A percentile compares a stretch with the other conserved stretches of the same genome.
phyloP scores from a whole-genome alignment of 2,113 vertebrate genomes.

The Glaucomys volans region DNA sequence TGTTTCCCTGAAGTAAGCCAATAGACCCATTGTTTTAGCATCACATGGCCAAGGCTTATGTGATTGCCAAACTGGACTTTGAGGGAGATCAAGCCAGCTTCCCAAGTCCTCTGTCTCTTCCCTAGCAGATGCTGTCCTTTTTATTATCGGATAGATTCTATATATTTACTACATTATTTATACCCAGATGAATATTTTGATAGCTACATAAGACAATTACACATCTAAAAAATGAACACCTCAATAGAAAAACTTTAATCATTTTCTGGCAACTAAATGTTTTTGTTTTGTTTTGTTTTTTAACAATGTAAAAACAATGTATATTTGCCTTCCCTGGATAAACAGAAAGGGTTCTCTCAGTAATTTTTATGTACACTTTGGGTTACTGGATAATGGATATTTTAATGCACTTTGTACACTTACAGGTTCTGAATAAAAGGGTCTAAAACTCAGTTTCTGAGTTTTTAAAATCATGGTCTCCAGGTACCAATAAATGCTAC shows the following conservation, averaged over 20 bases:
- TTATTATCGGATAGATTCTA: conserved; percentile 80
- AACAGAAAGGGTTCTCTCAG: conserved; percentile 75
- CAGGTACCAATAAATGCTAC: conserved; percentile 81
- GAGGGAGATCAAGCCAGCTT: background rate
- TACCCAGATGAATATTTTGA: conserved; percentile 86
- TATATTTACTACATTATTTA: conserved; percentile 87
- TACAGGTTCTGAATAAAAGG: conserved; percentile 78
- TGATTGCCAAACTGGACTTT: conserved; percentile 16
- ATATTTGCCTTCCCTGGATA: conserved; percentile 76
- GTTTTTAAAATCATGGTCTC: conserved; percentile 79
- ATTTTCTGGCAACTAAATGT: conserved; percentile 64
- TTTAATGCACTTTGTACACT: conserved; percentile 88
- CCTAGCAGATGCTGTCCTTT: conserved; percentile 48
- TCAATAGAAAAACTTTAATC: conserved; percentile 60
- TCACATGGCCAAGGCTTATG: background rate
- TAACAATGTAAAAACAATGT: conserved; percentile 73
- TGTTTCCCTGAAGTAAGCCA: conserved; percentile 11
- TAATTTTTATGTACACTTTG: conserved; percentile 83
- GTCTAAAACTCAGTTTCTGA: conserved; percentile 80
- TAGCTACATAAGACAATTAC: conserved; percentile 77
- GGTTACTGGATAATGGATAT: conserved; percentile 83
- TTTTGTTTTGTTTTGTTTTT: conserved; percentile 59
- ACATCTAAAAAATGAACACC: conserved; percentile 66
- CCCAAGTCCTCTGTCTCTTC: background rate
- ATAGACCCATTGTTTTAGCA: background rate